Evolutionary conservation across 1,140 invertebrate genomes (phyloP).

Genomic region (Leptopilina boulardi): DNA sequence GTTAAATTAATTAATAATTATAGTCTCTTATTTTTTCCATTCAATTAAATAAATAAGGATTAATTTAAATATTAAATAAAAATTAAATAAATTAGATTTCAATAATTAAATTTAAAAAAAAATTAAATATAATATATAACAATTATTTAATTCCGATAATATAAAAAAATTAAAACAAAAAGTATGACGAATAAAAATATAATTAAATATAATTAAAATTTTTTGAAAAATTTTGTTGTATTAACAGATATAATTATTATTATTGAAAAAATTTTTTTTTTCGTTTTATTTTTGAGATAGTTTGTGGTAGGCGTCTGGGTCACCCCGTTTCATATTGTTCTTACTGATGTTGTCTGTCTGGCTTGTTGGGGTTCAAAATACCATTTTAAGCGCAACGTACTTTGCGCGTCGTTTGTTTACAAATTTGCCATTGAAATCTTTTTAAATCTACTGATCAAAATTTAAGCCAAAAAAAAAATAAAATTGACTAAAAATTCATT

Average conservation of each 20-base stretch:
- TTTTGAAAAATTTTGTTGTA: no score
- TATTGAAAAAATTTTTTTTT: constrained; percentile 57
- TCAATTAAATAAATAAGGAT: no score
- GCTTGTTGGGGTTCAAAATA: constrained; percentile 68
- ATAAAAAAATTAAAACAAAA: no score
- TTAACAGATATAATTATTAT: constrained; percentile 45
- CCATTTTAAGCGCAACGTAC: constrained; percentile 48
- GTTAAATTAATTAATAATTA: constrained; percentile 36
- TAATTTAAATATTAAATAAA: no score
- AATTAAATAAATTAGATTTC: no score
- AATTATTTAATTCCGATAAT: no score
- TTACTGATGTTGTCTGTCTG: constrained; percentile 64
- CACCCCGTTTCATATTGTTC: constrained; percentile 70
- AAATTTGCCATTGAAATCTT: constrained; percentile 43
- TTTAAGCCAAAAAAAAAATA: no score
- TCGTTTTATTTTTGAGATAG: constrained; percentile 56
- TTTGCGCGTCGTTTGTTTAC: constrained; percentile 43
- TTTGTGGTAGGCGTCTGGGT: constrained; percentile 72
- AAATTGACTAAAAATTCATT: no score
- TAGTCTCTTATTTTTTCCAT: neutral
- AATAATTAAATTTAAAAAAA: no score
- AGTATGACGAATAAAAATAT: no score
- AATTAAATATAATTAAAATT: no score
- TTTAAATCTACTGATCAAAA: constrained; percentile 31
- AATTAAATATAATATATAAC: no score